A percentile compares a stretch with the other conserved stretches of the same genome.
Conservation (phyloP, 2,113 vertebrate genomes). For the Trichomycterus rosablanca region DNA sequence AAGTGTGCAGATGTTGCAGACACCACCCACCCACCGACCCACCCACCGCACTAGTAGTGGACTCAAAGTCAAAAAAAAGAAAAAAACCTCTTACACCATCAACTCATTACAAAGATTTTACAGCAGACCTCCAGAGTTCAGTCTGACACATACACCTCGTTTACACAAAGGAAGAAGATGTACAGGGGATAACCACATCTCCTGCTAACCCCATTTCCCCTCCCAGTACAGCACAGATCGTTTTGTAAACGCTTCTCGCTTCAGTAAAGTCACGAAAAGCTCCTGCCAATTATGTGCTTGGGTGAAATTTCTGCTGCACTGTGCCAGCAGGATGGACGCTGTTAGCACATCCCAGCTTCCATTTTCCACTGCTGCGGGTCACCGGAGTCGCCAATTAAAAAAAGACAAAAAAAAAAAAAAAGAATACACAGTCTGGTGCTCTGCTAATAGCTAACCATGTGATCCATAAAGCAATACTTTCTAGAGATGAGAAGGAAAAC, state of each 20-base stretch:
- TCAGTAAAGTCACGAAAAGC: constrained; percentile 19
- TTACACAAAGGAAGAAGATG: not conserved
- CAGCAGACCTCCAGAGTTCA: constrained; percentile 1
- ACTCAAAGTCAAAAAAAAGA: too few relatives aligned
- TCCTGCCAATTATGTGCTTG: constrained; percentile 34
- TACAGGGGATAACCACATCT: not conserved
- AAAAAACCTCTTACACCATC: too few relatives aligned
- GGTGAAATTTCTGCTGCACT: constrained; percentile 24
- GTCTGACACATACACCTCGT: not conserved
- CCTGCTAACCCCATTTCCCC: constrained; percentile 25
- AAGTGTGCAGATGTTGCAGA: too few relatives aligned
- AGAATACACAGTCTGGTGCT: constrained; percentile 4
- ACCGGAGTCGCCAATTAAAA: constrained; percentile 30
- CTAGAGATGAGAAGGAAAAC: constrained; percentile 9
- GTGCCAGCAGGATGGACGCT: not conserved
- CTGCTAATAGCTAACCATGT: constrained; percentile 8
- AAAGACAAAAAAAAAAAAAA: not conserved
- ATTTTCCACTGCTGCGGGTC: constrained; percentile 26
- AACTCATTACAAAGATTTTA: too few relatives aligned
- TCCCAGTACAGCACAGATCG: constrained; percentile 9
- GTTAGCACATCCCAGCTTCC: constrained; percentile 8
- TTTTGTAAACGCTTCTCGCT: constrained; percentile 28
- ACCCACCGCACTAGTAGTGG: too few relatives aligned
- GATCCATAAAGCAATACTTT: not conserved
- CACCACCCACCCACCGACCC: too few relatives aligned